Evolutionary conservation across 1,140 invertebrate genomes (phyloP).

Genomic region (Rhopalosiphum padi): DNA sequence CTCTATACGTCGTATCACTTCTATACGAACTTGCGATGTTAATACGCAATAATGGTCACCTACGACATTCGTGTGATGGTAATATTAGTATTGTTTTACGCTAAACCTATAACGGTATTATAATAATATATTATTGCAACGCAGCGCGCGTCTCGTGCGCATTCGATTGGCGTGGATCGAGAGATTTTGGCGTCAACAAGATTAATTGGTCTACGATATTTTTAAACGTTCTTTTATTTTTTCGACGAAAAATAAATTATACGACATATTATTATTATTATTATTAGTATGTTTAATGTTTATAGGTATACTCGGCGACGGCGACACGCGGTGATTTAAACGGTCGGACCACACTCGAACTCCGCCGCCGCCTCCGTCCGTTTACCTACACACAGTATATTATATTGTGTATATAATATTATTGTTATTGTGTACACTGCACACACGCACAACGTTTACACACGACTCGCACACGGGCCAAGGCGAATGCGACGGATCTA

Average conservation of each 20-base stretch:
- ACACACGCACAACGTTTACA: background rate
- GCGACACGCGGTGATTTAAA: slow-evolving; percentile 49
- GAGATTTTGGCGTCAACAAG: background rate
- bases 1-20: no score
- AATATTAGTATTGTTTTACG: background rate
- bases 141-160: no score
- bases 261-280: background rate
- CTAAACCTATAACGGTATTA: background rate
- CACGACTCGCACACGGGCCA: background rate
- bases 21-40: no score
- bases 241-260: background rate
- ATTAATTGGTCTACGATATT: slow-evolving; percentile 2
- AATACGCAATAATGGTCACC: no score
- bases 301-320: background rate
- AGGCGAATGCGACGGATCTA: slow-evolving; percentile 13
- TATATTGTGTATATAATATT: background rate
- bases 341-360: slow-evolving; percentile 43
- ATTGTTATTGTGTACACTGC: background rate
- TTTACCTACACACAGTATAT: background rate
- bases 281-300: background rate
- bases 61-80: background rate
- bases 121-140: background rate
- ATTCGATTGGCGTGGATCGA: background rate
- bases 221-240: background rate
- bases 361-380: background rate